These are phyloP conservation scores for Formica exsecta DNA, from an alignment of 1,140 invertebrate genomes.

Conservation along the genomic window DNA sequence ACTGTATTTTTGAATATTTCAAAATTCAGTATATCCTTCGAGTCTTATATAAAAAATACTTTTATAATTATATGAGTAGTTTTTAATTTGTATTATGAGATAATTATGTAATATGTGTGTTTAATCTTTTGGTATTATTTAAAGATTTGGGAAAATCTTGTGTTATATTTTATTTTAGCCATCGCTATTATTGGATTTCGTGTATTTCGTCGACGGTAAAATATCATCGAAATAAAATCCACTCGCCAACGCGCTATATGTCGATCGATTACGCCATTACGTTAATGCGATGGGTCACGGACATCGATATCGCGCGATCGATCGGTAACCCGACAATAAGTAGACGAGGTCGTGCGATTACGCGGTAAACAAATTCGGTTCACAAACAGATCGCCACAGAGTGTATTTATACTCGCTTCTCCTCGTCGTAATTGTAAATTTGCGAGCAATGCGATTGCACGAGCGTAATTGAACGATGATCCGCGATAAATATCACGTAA, in stretches of 20 bases:
- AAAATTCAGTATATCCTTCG: background rate
- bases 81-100: background rate
- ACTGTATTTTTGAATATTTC: background rate
- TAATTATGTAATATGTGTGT: background rate
- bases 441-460: conserved; percentile 36
- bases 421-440: conserved; percentile 54
- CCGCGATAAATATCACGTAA: conserved; percentile 58
- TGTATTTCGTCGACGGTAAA: background rate
- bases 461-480: conserved; percentile 54
- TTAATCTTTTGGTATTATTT: background rate
- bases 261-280: conserved; percentile 37
- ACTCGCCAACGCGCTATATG: background rate
- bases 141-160: background rate
- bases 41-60: background rate
- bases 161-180: background rate
- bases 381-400: conserved; percentile 39
- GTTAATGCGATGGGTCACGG: conserved; percentile 37
- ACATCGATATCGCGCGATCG: conserved; percentile 42
- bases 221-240: conserved; percentile 26
- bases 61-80: background rate
- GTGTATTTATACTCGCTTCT: background rate
- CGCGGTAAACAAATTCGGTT: conserved; percentile 45
- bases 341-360: conserved; percentile 47
- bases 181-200: conserved; percentile 1
- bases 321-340: conserved; percentile 38